Evolutionary conservation across 1,140 invertebrate species (phyloP).

Genomic region (Drosophila takahashii): DNA sequence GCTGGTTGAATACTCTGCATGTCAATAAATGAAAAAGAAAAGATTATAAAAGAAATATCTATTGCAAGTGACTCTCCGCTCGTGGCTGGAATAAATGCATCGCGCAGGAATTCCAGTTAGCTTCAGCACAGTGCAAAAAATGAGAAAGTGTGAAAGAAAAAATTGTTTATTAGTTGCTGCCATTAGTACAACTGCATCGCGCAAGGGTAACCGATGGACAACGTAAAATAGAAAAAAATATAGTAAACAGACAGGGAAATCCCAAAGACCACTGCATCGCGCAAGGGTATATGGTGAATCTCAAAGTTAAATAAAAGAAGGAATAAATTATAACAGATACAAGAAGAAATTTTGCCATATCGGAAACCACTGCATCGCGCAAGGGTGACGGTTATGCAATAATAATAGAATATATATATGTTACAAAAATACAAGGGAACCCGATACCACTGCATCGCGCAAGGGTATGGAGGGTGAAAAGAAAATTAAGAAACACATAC

Average conservation of each 20-base stretch:
- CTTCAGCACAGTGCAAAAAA: background rate
- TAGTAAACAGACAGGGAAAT: background rate
- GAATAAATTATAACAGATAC: no score
- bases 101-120: conserved; percentile 7
- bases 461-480: conserved; percentile 4
- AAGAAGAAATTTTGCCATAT: no score
- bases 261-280: conserved; percentile 2
- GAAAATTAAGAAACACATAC: background rate
- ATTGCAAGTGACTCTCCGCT: conserved; percentile 10
- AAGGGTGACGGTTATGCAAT: background rate
- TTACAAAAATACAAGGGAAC: conserved; percentile 3
- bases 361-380: no score
- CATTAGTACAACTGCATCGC: no score
- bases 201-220: no score
- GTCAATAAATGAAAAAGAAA: conserved; percentile 10
- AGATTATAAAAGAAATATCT: background rate
- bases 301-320: no score
- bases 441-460: conserved; percentile 9
- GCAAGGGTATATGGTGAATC: background rate
- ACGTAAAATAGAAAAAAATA: background rate
- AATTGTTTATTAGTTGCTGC: no score
- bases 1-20: conserved; percentile 1
- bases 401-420: background rate
- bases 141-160: no score
- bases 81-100: conserved; percentile 9